These are phyloP conservation scores for Hydrotaea diabolus DNA, from an alignment of 2,888 invertebrate species.

Conservation along the genomic window DNA sequence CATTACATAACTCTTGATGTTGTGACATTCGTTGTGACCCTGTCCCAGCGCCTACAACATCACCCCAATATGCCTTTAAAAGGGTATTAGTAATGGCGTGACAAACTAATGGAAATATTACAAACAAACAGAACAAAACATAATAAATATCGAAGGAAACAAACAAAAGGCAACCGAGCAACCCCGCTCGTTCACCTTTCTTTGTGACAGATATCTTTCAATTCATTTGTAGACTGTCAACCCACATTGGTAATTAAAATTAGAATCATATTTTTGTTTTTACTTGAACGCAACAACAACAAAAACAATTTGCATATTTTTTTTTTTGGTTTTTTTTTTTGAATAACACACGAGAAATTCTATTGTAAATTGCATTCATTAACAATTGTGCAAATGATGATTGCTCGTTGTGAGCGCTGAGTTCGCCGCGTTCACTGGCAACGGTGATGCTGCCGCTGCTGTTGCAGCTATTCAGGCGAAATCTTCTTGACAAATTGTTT, in stretches of 20 bases:
- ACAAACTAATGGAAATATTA: no score
- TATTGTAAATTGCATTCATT: constrained; percentile 57
- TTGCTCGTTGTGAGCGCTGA: background rate
- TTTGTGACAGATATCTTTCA: constrained; percentile 66
- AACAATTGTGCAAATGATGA: constrained; percentile 53
- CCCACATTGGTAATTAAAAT: constrained; percentile 64
- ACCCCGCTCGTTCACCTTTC: background rate
- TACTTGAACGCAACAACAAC: background rate
- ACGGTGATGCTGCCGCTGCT: constrained; percentile 10
- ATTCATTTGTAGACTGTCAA: constrained; percentile 53
- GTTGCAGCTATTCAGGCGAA: background rate
- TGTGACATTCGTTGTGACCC: no score
- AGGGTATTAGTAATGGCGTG: no score
- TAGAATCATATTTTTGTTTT: constrained; percentile 36
- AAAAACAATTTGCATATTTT: constrained; percentile 28
- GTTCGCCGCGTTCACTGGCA: background rate
- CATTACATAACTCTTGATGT: no score
- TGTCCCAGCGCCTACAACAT: no score
- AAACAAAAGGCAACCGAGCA: no score
- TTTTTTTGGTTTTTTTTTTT: no score
- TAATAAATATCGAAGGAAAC: no score
- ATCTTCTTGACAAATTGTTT: constrained; percentile 58
- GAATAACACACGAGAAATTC: background rate
- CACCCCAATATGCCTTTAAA: no score
- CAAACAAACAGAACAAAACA: no score